These are phyloP conservation scores for Oceanodroma leucorhoa DNA, from an alignment of 2,797 vertebrate genomes.

Conservation along the genomic window DNA sequence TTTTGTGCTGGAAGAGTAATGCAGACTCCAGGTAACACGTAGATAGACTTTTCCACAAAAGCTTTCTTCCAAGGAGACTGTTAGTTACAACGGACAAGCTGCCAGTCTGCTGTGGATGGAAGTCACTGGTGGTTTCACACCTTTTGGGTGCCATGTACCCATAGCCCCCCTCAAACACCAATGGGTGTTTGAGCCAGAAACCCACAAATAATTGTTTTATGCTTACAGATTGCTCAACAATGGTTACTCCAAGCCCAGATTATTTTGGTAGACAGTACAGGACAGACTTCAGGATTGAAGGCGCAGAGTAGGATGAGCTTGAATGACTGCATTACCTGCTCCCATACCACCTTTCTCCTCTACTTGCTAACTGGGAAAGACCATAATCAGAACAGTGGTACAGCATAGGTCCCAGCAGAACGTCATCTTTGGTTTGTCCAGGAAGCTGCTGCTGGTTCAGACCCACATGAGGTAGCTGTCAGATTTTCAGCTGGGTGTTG, in stretches of 20 bases:
- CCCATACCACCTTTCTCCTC: not conserved
- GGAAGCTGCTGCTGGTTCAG: not conserved
- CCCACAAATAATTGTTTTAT: not conserved
- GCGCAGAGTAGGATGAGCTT: not conserved
- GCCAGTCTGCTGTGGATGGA: not conserved
- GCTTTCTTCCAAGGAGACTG: not conserved
- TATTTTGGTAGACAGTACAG: not conserved
- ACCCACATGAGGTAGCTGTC: not conserved
- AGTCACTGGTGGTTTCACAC: not conserved
- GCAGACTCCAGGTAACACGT: not conserved
- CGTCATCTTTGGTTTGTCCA: accelerated
- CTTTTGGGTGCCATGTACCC: not conserved
- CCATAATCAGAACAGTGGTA: not conserved
- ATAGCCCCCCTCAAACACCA: not conserved
- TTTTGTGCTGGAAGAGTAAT: not conserved
- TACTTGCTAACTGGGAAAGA: not conserved
- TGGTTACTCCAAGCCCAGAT: not conserved
- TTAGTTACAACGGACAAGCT: not conserved
- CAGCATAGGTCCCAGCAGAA: not conserved
- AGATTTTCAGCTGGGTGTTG: not conserved
- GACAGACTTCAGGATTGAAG: not conserved
- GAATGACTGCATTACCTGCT: not conserved
- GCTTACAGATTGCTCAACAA: not conserved
- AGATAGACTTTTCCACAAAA: not conserved
- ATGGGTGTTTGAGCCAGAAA: not conserved